phyloP scores from a whole-genome alignment of 2,113 vertebrate species.

The Nycticryphes semicollaris region DNA sequence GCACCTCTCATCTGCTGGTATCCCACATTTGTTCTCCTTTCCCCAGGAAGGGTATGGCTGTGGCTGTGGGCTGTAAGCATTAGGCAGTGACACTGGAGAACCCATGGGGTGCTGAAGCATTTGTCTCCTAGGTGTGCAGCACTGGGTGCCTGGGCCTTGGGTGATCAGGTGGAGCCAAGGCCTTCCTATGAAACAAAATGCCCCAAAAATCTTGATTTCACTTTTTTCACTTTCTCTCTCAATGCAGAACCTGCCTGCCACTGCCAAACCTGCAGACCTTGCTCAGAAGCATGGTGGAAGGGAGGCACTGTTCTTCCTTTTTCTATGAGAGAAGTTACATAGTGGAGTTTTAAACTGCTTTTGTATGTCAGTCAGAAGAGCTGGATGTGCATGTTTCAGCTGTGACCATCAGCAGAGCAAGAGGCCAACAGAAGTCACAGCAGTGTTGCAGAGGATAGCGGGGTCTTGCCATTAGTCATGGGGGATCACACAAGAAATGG shows the following conservation, averaged over 20 bases:
- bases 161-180: background rate
- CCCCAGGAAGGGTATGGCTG: background rate
- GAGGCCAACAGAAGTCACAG: background rate
- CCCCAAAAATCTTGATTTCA: background rate
- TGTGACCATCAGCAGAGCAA: accelerated
- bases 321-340: background rate
- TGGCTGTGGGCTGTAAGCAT: background rate
- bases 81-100: background rate
- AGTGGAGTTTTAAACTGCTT: background rate
- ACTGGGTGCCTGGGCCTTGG: accelerated
- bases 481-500: accelerated
- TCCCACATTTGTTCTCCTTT: accelerated
- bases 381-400: background rate
- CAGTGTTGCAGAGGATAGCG: accelerated
- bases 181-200: background rate
- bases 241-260: background rate
- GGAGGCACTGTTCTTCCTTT: background rate
- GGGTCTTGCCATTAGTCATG: background rate
- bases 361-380: background rate
- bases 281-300: background rate
- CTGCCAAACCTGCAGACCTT: background rate
- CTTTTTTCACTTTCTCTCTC: background rate
- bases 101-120: accelerated
- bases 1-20: background rate
- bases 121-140: background rate